These are phyloP conservation scores for Listronotus oregonensis DNA, from an alignment of 1,140 invertebrate genomes.

Conservation along the genomic window DNA sequence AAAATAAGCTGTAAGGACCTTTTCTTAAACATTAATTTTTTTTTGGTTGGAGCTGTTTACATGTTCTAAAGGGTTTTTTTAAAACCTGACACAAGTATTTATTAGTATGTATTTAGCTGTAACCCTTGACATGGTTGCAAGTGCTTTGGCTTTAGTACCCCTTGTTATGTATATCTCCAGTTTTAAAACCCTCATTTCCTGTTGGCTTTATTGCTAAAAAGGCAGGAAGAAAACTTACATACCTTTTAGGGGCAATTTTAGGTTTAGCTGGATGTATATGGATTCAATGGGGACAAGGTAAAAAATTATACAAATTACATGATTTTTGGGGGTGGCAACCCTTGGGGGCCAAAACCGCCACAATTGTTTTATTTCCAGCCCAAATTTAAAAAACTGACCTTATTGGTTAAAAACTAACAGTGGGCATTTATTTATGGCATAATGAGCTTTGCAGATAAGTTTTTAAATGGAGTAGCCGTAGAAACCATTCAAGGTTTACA, in stretches of 20 bases:
- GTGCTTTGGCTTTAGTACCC: slow-evolving; percentile 82
- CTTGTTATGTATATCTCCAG: slow-evolving; percentile 86
- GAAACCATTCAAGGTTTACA: slow-evolving; percentile 75
- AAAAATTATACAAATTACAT: slow-evolving; percentile 65
- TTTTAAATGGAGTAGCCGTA: slow-evolving; percentile 85
- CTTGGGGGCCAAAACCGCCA: slow-evolving; percentile 81
- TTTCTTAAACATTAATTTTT: slow-evolving; percentile 45
- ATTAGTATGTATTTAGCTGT: slow-evolving; percentile 89
- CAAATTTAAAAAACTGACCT: slow-evolving; percentile 89
- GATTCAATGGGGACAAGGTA: slow-evolving; percentile 68
- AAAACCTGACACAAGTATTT: slow-evolving; percentile 89
- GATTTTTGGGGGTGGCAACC: slow-evolving; percentile 75
- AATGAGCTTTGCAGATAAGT: slow-evolving; percentile 95
- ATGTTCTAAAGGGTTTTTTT: slow-evolving; percentile 88
- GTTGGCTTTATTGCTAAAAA: slow-evolving; percentile 71
- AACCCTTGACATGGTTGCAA: slow-evolving; percentile 74
- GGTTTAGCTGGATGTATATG: slow-evolving; percentile 70
- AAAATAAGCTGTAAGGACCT: slow-evolving; percentile 41
- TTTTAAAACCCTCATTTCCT: slow-evolving; percentile 74
- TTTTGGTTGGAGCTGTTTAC: slow-evolving; percentile 78
- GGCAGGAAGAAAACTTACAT: slow-evolving; percentile 51
- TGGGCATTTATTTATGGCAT: slow-evolving; percentile 94
- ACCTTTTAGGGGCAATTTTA: slow-evolving; percentile 69
- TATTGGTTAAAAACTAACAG: slow-evolving; percentile 84
- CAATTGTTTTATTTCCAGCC: slow-evolving; percentile 88